Evolutionary conservation across 1,140 invertebrate genomes (phyloP), one percentile per base, ranked within the genome.

Genomic region (Chironomus tepperi): DNA sequence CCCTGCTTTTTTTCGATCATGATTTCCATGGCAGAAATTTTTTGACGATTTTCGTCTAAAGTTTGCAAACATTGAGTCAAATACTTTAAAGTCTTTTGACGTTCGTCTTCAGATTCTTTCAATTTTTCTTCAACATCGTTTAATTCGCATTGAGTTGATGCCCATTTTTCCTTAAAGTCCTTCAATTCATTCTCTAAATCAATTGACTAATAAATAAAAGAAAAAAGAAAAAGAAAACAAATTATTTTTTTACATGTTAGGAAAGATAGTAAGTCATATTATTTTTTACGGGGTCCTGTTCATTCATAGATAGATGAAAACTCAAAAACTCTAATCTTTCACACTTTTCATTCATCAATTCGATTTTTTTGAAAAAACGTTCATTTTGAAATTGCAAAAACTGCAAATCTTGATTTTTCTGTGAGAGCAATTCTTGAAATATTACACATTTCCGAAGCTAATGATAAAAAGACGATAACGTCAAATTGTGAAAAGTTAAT

Each of bases 301-400:
- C 5, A 34, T 12, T 9, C 3, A 70, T 19, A 5, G 65, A 70
- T 1, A 19, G 9, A 21, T 70, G 15, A 8, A 21, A 19, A 10
- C 8, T 15, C 5, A 16, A 19, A 18, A 9, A 70, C 18, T 70
- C 65, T 21, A 70, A 70, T 19, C 7, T 16, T 18, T 70, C 65
- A 6, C 47, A 57, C 7, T 57, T 57, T 10, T 57, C n/a, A 12
- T n/a, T 57, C 47, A 57, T 12, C 9, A 57, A n/a, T 57, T 57
- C 47, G 7, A 12, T 57, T 57, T 57, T n/a, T 12, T 57, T n/a
- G n/a, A 2, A 57, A 10, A 57, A 57, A 5, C 47, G 47, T 15
- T 57, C 47, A 57, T 57, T 57, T 57, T 57, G 47, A 57, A n/a
- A 12, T 57, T 57, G 47, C 12, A 57, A n/a, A 57, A 57, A 57